Conservation (phyloP, 2,888 invertebrate genomes). For the Odontomyia ornata region DNA sequence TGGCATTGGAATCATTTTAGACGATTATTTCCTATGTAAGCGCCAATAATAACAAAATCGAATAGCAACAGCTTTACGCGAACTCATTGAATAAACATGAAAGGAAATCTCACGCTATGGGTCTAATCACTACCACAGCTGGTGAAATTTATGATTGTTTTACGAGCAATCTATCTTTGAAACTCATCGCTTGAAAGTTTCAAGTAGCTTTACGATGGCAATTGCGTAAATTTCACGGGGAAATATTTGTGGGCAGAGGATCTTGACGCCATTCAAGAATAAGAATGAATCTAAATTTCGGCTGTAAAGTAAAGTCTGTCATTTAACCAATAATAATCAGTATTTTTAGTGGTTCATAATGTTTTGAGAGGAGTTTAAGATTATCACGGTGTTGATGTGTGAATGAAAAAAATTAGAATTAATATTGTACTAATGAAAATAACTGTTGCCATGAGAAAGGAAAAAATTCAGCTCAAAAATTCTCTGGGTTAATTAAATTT, state of each 20-base stretch:
- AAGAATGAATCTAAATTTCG: too few relatives aligned
- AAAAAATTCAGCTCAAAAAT: too few relatives aligned
- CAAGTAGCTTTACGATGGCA: neutral
- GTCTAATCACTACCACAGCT: neutral
- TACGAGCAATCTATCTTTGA: slow-evolving; percentile 12
- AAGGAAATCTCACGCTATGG: neutral
- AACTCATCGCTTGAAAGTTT: neutral
- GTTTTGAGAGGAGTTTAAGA: too few relatives aligned
- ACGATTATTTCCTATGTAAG: neutral
- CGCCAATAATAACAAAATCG: slow-evolving; percentile 1
- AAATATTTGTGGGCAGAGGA: neutral
- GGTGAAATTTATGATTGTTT: slow-evolving; percentile 19
- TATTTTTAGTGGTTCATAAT: too few relatives aligned
- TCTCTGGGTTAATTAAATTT: too few relatives aligned
- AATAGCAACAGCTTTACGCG: neutral
- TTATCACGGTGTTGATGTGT: too few relatives aligned
- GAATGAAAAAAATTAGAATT: too few relatives aligned
- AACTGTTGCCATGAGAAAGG: too few relatives aligned
- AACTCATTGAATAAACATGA: slow-evolving; percentile 16
- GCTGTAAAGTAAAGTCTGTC: too few relatives aligned
- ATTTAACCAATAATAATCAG: too few relatives aligned
- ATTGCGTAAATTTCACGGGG: slow-evolving; percentile 6
- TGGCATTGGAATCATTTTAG: neutral
- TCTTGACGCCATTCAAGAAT: too few relatives aligned
- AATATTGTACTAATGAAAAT: too few relatives aligned